phyloP scores from a whole-genome alignment of 30 jellyfish, hydroid and myxozoan species.

The Mastigias papua region DNA sequence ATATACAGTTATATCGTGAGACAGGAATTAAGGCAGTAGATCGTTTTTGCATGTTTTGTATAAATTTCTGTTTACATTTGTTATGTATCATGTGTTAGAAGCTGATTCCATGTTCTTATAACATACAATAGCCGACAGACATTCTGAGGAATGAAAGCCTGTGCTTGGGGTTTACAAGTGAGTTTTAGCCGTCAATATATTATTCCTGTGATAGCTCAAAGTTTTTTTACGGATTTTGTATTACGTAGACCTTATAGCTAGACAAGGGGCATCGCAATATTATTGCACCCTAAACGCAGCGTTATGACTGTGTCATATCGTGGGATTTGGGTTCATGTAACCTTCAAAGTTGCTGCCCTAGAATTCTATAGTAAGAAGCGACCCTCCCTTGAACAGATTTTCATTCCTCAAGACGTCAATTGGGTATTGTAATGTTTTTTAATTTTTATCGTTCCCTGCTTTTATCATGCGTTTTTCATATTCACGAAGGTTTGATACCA shows the following conservation, averaged over 20 bases:
- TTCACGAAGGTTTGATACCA: conserved; percentile 36
- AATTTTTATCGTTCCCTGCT: background rate
- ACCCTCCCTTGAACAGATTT: background rate
- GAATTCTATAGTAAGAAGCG: background rate
- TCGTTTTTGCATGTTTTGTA: conserved; percentile 21
- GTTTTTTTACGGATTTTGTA: no score
- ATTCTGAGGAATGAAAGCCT: background rate
- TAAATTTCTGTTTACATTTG: background rate
- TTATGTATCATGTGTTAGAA: background rate
- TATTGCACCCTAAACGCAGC: background rate
- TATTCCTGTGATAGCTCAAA: no score
- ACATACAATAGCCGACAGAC: background rate
- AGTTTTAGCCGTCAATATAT: background rate
- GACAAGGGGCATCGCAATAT: no score
- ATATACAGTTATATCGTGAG: no score
- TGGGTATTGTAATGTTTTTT: background rate
- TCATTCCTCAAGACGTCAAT: background rate
- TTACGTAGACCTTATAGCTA: no score
- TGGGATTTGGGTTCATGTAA: background rate
- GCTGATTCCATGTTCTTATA: background rate
- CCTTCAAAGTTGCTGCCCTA: background rate
- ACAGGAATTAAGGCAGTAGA: background rate
- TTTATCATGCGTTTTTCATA: background rate
- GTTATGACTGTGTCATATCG: background rate
- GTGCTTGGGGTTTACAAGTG: background rate